Percentiles rank a stretch among this genome's conserved stretches.
These are phyloP conservation scores for Caradrina kadenii DNA, from an alignment of 2,888 invertebrate species.

Conservation along the genomic window DNA sequence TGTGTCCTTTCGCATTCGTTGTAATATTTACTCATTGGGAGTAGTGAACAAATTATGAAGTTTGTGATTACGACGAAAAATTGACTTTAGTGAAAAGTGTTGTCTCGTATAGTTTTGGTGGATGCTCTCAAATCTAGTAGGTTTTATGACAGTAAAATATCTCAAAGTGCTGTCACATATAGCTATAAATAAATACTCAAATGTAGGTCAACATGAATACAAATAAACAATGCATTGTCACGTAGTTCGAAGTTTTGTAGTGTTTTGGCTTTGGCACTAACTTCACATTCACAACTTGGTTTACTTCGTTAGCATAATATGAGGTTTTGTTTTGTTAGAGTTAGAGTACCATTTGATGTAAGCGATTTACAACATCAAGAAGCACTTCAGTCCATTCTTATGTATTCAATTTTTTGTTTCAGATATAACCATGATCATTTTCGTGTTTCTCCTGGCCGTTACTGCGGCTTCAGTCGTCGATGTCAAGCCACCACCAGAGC, in stretches of 20 bases:
- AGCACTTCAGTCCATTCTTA: background rate
- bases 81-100: background rate
- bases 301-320: conserved; percentile 21
- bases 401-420: conserved; percentile 52
- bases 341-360: background rate
- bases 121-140: background rate
- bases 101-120: background rate
- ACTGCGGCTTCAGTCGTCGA: conserved; percentile 62
- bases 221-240: conserved; percentile 46
- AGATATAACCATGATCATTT: conserved; percentile 70
- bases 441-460: conserved; percentile 66
- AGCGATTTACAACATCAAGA: background rate
- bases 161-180: conserved; percentile 2
- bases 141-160: background rate
- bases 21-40: background rate
- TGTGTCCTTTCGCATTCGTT: conserved; percentile 11
- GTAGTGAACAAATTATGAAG: background rate
- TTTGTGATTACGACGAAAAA: background rate
- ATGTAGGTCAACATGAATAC: conserved; percentile 42
- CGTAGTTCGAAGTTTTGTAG: conserved; percentile 39
- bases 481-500: conserved; percentile 23
- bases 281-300: conserved; percentile 31
- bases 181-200: conserved; percentile 6
- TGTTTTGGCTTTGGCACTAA: conserved; percentile 18
- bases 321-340: conserved; percentile 11